Evolutionary conservation across 2,113 vertebrate genomes (phyloP), one percentile per base, ranked within the genome.

Genomic region (Ornithorhynchus anatinus): DNA sequence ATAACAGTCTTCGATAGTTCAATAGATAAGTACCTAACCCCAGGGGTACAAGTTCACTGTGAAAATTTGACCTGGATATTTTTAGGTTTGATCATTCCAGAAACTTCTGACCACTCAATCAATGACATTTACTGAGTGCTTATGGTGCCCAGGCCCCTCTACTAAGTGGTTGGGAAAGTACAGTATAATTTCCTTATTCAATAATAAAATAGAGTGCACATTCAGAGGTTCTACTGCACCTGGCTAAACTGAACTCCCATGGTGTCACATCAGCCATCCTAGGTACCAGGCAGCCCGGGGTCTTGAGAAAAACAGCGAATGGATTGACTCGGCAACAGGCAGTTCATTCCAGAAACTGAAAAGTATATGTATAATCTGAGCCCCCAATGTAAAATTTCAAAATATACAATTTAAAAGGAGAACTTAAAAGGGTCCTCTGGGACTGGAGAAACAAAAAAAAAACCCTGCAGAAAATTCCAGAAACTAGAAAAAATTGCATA

Each of bases 371-470:
- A 63, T 8, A 45, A 44, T 7, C 2, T 31, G 71, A 64, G 15
- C 20, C 25, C 35, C 31, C 63, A 77, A 15, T 52, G 57, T 58
- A 68, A 65, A 37, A 67, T 64, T 50, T 79, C 15, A 65, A 66
- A 69, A n/a, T n/a, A n/a, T n/a, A n/a, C n/a, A n/a, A n/a, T 52
- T 50, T 68, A 37, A 35, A 32, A 59, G 47, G 8, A 39, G 38
- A 53, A 71, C 69, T 53, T 11, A 8, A 44, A 58, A 65, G 50
- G n/a, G 25, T 37, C 4, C 25, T 57, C 58, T 61, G 36, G 47
- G 20, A 50, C 27, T 62, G 42, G 51, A 79, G 70, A 50, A 81
- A 61, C 61, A 69, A 61, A 69, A 77, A 56, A n/a, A 9, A 23
- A 70, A 70, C 50, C 72, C 44, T 38, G 50, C 56, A 68, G 57